phyloP scores from a whole-genome alignment of 1,140 invertebrate genomes.

The Prorops nasuta region DNA sequence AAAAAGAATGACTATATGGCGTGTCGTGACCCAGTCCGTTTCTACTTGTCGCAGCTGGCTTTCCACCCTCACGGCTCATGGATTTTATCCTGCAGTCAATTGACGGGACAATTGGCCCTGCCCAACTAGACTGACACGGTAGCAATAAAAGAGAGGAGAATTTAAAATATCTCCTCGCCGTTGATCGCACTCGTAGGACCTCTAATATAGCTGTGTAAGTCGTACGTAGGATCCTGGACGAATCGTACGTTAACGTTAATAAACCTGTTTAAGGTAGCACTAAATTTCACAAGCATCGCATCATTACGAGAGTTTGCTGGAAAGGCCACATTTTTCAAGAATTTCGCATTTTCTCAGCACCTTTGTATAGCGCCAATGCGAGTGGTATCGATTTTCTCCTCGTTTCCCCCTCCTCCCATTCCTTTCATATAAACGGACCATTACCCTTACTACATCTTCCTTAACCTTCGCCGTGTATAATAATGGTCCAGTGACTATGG shows the following conservation, averaged over 20 bases:
- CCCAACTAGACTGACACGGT: no score
- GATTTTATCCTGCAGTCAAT: no score
- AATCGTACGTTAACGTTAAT: no score
- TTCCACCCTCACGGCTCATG: no score
- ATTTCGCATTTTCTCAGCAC: slow-evolving; percentile 18
- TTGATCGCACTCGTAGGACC: slow-evolving; percentile 11
- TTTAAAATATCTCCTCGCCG: slow-evolving; percentile 6
- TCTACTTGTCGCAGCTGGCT: no score
- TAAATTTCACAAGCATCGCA: slow-evolving; percentile 12
- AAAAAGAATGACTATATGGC: no score
- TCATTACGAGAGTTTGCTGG: slow-evolving; percentile 11
- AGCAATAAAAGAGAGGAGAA: no score
- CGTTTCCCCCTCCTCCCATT: slow-evolving; percentile 7
- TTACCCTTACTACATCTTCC: slow-evolving; percentile 23
- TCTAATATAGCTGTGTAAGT: slow-evolving; percentile 9
- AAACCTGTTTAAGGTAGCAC: no score
- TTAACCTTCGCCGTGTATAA: slow-evolving; percentile 9
- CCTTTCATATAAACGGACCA: slow-evolving; percentile 19
- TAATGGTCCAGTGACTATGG: slow-evolving; percentile 11
- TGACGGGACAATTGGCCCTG: no score
- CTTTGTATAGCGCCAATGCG: slow-evolving; percentile 11
- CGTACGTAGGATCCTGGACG: slow-evolving; percentile 4
- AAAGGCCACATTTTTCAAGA: slow-evolving; percentile 22
- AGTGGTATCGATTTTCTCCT: slow-evolving; percentile 26
- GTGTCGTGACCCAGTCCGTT: no score